Evolutionary conservation across 2,888 invertebrate species (phyloP).

Genomic region (Plagodis dolabraria): DNA sequence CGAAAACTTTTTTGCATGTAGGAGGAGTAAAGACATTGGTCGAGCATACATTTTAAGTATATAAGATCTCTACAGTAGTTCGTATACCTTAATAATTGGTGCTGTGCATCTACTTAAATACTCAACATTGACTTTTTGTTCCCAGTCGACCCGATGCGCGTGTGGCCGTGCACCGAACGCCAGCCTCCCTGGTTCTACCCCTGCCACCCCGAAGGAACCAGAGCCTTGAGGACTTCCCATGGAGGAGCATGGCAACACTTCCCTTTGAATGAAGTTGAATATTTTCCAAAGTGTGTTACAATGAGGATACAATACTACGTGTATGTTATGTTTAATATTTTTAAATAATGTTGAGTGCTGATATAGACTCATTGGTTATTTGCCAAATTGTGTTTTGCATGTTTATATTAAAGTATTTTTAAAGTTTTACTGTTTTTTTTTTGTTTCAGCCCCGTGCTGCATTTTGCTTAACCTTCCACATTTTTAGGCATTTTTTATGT

Average conservation of each 20-base stretch:
- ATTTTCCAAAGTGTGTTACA: background rate
- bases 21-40: too few relatives aligned
- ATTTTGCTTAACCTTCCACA: too few relatives aligned
- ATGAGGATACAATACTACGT: slow-evolving; percentile 6
- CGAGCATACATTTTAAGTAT: too few relatives aligned
- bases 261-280: slow-evolving; percentile 32
- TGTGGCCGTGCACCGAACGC: slow-evolving; percentile 54
- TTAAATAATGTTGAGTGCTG: background rate
- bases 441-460: background rate
- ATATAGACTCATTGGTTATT: background rate
- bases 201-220: slow-evolving; percentile 38
- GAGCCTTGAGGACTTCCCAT: slow-evolving; percentile 47
- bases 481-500: too few relatives aligned
- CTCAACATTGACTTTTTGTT: slow-evolving; percentile 2
- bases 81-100: too few relatives aligned
- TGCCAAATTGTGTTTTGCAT: background rate
- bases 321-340: background rate
- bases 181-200: slow-evolving; percentile 48
- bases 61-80: too few relatives aligned
- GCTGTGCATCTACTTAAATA: background rate
- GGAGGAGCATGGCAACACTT: slow-evolving; percentile 44
- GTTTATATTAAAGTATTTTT: background rate
- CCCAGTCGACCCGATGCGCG: slow-evolving; percentile 58
- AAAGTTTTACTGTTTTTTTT: background rate
- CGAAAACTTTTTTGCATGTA: too few relatives aligned